Conservation (phyloP, 2,888 invertebrate genomes). For the Netelia melanura region DNA sequence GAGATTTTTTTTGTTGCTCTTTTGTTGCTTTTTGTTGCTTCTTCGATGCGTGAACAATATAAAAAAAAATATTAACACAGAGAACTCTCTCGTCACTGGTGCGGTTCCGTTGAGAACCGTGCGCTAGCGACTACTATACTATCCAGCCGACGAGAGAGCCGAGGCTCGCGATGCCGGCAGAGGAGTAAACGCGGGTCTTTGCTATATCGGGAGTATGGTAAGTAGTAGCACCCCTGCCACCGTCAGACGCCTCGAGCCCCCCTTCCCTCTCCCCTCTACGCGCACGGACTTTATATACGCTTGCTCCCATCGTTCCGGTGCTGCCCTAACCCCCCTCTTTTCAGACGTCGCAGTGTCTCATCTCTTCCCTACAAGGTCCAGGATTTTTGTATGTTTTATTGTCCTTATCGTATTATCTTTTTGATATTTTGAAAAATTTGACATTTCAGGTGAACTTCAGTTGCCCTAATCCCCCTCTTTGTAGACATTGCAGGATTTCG, state of each 20-base stretch:
- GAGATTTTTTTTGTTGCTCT: background rate
- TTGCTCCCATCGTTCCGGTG: slow-evolving; percentile 67
- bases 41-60: slow-evolving; percentile 1
- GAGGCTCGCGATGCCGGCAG: slow-evolving; percentile 68
- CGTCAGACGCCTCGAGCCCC: slow-evolving; percentile 70
- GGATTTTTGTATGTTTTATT: slow-evolving; percentile 7
- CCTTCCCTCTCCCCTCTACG: slow-evolving; percentile 56
- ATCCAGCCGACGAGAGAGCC: slow-evolving; percentile 78
- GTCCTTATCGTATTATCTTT: slow-evolving; percentile 32
- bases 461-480: slow-evolving; percentile 66
- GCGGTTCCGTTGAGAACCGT: slow-evolving; percentile 74
- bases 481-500: slow-evolving; percentile 32
- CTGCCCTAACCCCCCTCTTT: slow-evolving; percentile 66
- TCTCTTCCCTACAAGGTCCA: background rate
- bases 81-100: slow-evolving; percentile 33
- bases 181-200: slow-evolving; percentile 80
- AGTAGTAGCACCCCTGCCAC: slow-evolving; percentile 83
- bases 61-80: slow-evolving; percentile 9
- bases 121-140: slow-evolving; percentile 82
- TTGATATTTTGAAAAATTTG: no score
- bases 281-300: slow-evolving; percentile 67
- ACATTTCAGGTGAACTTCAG: slow-evolving; percentile 1
- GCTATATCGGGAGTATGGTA: slow-evolving; percentile 84
- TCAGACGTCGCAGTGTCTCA: slow-evolving; percentile 35
- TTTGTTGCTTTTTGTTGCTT: slow-evolving; percentile 6